A percentile compares a stretch with the other conserved stretches of the same genome.
These are phyloP conservation scores for Catharus ustulatus DNA, from an alignment of 2,797 vertebrate species.

Conservation along the genomic window DNA sequence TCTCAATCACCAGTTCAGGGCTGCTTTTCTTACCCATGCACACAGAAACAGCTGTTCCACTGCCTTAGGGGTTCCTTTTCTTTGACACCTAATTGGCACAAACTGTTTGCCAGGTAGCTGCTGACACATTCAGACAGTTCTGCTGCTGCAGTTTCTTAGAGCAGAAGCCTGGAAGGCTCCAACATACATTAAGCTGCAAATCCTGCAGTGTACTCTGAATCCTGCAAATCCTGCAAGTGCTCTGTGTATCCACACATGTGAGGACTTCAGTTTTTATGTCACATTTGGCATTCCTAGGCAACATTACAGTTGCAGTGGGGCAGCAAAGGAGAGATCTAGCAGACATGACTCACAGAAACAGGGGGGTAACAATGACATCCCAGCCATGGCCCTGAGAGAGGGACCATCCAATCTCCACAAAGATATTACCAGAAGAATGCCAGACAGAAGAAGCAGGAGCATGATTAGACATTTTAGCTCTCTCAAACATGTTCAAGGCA, in stretches of 20 bases:
- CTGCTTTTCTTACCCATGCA: not conserved
- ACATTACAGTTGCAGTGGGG: not conserved
- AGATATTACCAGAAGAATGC: not conserved
- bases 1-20: not conserved
- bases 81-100: constrained; percentile 26
- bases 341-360: not conserved
- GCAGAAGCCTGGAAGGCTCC: not conserved
- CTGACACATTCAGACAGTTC: not conserved
- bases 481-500: not conserved
- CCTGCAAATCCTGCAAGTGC: not conserved
- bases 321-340: not conserved
- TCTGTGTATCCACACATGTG: not conserved
- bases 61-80: constrained; percentile 7
- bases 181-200: not conserved
- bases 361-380: not conserved
- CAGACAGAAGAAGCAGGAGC: not conserved
- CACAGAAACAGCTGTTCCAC: not conserved
- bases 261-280: not conserved
- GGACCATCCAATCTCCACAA: rapidly evolving
- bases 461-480: not conserved
- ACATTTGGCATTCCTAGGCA: not conserved
- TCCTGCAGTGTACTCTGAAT: not conserved
- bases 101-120: not conserved
- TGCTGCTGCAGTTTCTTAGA: not conserved
- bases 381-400: not conserved